phyloP scores from a whole-genome alignment of 2,888 invertebrate genomes.

The Mesochorus sp. region DNA sequence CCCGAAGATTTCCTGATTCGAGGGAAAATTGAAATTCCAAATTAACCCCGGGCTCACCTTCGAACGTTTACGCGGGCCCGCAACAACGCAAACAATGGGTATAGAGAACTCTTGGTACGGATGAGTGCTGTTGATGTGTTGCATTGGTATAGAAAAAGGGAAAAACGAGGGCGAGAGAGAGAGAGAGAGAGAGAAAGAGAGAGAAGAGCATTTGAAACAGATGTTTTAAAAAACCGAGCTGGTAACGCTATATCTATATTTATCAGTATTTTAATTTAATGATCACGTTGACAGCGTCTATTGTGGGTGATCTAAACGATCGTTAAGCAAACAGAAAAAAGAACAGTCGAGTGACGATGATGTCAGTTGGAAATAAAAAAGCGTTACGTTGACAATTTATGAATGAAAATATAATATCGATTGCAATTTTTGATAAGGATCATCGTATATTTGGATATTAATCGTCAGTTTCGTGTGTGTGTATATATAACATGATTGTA shows the following conservation, averaged over 20 bases:
- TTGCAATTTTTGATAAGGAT: too few relatives aligned
- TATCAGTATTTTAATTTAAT: conserved; percentile 11
- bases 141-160: too few relatives aligned
- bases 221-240: conserved; percentile 13
- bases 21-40: conserved; percentile 65
- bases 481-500: neutral
- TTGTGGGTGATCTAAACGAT: neutral
- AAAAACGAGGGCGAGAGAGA: too few relatives aligned
- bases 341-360: too few relatives aligned
- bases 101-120: neutral
- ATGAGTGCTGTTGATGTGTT: conserved; percentile 7
- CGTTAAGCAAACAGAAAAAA: neutral
- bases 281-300: conserved; percentile 30
- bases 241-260: conserved; percentile 9
- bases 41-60: conserved; percentile 48
- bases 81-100: neutral
- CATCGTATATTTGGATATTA: too few relatives aligned
- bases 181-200: neutral
- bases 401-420: too few relatives aligned
- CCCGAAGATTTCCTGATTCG: conserved; percentile 60
- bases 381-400: too few relatives aligned
- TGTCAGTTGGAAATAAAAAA: too few relatives aligned
- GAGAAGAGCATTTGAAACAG: conserved; percentile 5
- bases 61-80: conserved; percentile 15
- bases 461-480: too few relatives aligned